Conservation (phyloP, 2,113 vertebrate species). For the Pedetes capensis region DNA sequence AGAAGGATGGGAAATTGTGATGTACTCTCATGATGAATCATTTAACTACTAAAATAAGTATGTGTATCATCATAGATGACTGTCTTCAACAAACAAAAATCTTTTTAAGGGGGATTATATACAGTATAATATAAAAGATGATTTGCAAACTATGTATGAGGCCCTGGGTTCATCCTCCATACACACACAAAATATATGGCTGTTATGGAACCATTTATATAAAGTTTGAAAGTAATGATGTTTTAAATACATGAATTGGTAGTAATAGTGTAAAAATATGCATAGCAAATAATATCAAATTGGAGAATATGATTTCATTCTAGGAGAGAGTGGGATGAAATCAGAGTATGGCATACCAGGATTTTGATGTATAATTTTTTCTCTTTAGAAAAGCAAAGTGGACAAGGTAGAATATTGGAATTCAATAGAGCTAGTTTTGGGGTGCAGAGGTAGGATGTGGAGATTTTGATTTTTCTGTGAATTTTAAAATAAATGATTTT, state of each 20-base stretch:
- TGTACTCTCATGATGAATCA: neutral
- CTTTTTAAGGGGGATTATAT: neutral
- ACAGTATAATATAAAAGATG: neutral
- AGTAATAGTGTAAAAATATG: conserved; percentile 12
- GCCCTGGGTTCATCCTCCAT: too few relatives aligned
- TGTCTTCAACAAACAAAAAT: conserved; percentile 11
- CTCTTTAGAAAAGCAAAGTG: neutral
- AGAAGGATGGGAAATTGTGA: conserved; percentile 19
- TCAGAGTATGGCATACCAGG: neutral
- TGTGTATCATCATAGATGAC: neutral
- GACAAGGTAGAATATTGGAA: conserved; percentile 19
- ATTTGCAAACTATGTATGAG: too few relatives aligned
- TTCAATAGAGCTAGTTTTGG: neutral
- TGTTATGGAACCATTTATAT: neutral
- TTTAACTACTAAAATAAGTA: conserved; percentile 26
- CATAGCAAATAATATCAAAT: conserved; percentile 29
- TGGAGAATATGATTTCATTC: conserved; percentile 17
- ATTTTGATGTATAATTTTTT: neutral
- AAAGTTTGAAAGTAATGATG: neutral
- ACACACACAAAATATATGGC: too few relatives aligned
- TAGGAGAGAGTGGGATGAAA: neutral
- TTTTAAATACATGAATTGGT: conserved; percentile 35
- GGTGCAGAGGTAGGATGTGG: neutral
- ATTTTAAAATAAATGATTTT: conserved; percentile 28
- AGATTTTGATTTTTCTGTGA: conserved; percentile 16